Evolutionary conservation across 2,888 invertebrate genomes (phyloP).

Genomic region (Troglohyphantes excavatus): DNA sequence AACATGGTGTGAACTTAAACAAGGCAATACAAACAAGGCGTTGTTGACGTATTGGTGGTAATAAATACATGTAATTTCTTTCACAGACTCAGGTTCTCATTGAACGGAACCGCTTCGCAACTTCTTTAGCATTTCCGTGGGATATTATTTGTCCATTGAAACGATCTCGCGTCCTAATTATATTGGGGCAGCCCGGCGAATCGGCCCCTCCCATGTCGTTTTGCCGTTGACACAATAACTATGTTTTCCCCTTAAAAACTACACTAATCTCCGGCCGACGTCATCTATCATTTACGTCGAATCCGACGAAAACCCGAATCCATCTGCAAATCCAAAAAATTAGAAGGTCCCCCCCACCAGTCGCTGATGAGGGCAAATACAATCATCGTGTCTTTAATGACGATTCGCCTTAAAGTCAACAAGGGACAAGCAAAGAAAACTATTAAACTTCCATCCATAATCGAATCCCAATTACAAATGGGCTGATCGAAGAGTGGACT

Average conservation of each 20-base stretch:
- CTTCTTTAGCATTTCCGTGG: no score
- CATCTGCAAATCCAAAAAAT: slow-evolving; percentile 3
- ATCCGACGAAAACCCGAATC: neutral
- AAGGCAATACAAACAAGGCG: no score
- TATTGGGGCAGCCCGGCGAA: neutral
- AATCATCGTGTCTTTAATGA: slow-evolving; percentile 46
- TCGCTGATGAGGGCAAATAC: slow-evolving; percentile 33
- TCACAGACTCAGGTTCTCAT: no score
- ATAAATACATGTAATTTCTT: no score
- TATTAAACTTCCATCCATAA: slow-evolving; percentile 71
- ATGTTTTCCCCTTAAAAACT: neutral
- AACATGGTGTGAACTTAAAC: no score
- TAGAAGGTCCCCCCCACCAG: no score
- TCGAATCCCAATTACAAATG: slow-evolving; percentile 50
- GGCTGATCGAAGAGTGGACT: slow-evolving; percentile 6
- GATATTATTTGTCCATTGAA: neutral
- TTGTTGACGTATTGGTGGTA: no score
- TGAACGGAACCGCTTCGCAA: no score
- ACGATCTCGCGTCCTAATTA: neutral
- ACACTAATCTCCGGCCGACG: neutral
- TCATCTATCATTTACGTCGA: neutral
- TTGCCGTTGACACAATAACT: neutral
- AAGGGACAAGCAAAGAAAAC: slow-evolving; percentile 33
- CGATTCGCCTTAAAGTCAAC: slow-evolving; percentile 12
- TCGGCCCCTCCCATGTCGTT: neutral